These are phyloP conservation scores for Mormoops blainvillei DNA, from an alignment of 2,113 vertebrate genomes.

Conservation along the genomic window DNA sequence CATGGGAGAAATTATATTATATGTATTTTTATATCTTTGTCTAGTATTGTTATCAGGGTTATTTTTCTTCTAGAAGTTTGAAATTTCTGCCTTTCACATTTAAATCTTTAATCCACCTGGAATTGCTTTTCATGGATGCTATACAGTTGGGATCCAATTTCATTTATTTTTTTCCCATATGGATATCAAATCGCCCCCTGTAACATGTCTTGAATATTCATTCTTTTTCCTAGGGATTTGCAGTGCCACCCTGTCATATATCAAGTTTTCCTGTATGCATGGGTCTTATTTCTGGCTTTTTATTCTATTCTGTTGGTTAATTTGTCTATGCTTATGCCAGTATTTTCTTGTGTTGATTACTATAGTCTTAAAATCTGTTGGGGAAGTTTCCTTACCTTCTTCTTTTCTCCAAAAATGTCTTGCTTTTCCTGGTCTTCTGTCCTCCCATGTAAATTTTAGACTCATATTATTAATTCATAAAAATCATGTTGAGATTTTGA, in stretches of 20 bases:
- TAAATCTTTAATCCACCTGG: neutral
- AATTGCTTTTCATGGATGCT: neutral
- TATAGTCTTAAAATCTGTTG: neutral
- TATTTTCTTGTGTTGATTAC: neutral
- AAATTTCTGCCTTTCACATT: conserved; percentile 1
- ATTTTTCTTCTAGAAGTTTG: conserved; percentile 7
- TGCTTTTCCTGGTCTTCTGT: neutral
- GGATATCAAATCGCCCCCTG: neutral
- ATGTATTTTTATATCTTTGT: neutral
- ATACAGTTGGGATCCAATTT: neutral
- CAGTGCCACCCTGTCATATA: neutral
- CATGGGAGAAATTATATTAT: neutral
- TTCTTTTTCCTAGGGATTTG: neutral
- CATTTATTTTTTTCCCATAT: neutral
- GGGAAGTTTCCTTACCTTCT: neutral
- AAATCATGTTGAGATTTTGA: conserved; percentile 4
- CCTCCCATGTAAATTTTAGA: neutral
- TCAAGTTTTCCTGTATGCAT: neutral
- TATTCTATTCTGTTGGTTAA: neutral
- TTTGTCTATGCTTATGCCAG: neutral
- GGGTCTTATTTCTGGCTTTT: neutral
- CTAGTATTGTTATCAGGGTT: neutral
- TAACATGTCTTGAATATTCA: neutral
- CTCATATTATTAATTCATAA: neutral
- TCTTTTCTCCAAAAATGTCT: neutral